Evolutionary conservation across 2,113 vertebrate genomes (phyloP).

Genomic region (Oreochromis spilurus): DNA sequence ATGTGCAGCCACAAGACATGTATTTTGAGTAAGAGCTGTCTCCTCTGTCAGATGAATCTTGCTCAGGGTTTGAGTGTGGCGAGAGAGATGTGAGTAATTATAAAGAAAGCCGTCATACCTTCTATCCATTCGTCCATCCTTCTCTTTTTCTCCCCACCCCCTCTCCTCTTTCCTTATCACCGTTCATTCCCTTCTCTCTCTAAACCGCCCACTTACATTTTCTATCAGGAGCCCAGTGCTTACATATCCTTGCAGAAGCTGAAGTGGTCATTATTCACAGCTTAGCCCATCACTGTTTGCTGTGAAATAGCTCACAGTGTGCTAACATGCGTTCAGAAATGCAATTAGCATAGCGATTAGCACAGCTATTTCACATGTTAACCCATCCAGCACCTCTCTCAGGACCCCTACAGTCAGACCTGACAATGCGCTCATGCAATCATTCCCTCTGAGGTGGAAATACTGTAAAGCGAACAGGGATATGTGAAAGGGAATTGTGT

Average conservation of each 20-base stretch:
- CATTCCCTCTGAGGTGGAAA: background rate
- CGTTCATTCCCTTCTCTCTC: constrained; percentile 1
- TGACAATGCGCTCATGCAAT: constrained; percentile 1
- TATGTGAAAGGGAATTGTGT: background rate
- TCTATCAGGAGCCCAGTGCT: constrained; percentile 42
- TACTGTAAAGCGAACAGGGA: background rate
- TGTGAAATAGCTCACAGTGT: constrained; percentile 52
- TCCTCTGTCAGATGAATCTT: constrained; percentile 16
- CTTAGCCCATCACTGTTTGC: constrained; percentile 37
- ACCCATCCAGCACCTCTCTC: constrained; percentile 22
- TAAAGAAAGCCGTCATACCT: constrained; percentile 30
- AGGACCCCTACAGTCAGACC: constrained; percentile 7
- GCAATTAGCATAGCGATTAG: constrained; percentile 55
- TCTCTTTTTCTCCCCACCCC: background rate
- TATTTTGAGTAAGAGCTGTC: constrained; percentile 16
- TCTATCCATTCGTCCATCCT: background rate
- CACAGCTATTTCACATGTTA: constrained; percentile 40
- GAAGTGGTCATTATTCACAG: constrained; percentile 69
- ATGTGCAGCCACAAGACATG: constrained; percentile 11
- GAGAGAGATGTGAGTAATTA: constrained; percentile 42
- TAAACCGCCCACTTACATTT: constrained; percentile 38
- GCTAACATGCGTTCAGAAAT: constrained; percentile 31
- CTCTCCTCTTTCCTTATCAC: background rate
- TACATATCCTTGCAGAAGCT: constrained; percentile 45
- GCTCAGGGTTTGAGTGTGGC: background rate